phyloP scores from a whole-genome alignment of 2,113 vertebrate species.

The Thamnaconus septentrionalis region DNA sequence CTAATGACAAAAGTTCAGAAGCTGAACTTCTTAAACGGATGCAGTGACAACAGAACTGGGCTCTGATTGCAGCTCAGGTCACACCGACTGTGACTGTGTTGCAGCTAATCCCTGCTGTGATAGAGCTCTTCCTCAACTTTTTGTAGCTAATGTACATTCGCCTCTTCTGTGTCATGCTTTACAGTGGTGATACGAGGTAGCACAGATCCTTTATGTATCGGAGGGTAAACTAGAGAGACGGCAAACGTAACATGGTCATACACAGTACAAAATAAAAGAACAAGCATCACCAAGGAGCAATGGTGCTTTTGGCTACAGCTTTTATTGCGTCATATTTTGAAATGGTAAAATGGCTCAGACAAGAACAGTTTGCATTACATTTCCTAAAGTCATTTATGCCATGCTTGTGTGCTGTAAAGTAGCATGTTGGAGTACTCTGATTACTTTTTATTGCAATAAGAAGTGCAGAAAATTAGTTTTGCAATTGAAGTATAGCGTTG shows the following conservation, averaged over 20 bases:
- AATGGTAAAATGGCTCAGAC: constrained; percentile 52
- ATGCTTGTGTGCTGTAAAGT: background rate
- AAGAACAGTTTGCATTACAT: constrained; percentile 21
- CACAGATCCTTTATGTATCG: constrained; percentile 11
- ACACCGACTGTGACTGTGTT: constrained; percentile 1
- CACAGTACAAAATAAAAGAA: constrained; percentile 42
- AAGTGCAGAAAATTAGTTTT: no score
- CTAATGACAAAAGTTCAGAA: no score
- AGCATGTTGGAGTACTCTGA: no score
- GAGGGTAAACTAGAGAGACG: constrained; percentile 53
- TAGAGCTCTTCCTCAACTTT: constrained; percentile 16
- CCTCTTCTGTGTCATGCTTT: constrained; percentile 30
- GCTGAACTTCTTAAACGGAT: background rate
- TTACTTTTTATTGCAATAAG: no score
- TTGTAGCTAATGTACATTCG: constrained; percentile 23
- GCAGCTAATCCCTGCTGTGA: background rate
- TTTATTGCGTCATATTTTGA: constrained; percentile 53
- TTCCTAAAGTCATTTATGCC: constrained; percentile 2
- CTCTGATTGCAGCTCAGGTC: constrained; percentile 11
- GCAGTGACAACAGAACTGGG: constrained; percentile 7
- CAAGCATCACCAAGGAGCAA: constrained; percentile 25
- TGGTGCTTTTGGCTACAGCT: constrained; percentile 62
- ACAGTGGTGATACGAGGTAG: constrained; percentile 55
- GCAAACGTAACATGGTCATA: constrained; percentile 27
- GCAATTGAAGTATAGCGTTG: no score